Conservation (phyloP, 2,888 invertebrate species). For the Linhomoeus sp. region DNA sequence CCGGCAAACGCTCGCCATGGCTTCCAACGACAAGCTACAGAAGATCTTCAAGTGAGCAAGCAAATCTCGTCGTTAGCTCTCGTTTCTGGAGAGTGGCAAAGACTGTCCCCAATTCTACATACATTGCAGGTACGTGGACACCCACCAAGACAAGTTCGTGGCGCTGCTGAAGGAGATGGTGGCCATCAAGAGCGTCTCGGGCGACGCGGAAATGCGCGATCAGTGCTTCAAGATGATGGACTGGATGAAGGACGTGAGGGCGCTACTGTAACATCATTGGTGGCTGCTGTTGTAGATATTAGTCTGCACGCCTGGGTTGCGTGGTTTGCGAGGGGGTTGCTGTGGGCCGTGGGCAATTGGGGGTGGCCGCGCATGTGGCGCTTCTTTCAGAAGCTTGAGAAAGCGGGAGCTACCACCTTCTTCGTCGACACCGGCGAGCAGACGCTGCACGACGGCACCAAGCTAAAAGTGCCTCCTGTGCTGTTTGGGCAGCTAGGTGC, state of each 20-base stretch:
- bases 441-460: slow-evolving; percentile 46
- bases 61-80: too few species aligned
- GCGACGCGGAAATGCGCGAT: slow-evolving; percentile 47
- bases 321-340: not conserved
- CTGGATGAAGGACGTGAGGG: not conserved
- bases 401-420: slow-evolving; percentile 45
- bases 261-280: not conserved
- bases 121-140: slow-evolving; percentile 50
- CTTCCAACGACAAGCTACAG: too few species aligned
- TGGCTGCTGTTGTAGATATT: not conserved
- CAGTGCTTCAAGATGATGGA: not conserved
- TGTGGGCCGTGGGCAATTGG: not conserved
- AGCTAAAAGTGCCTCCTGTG: slow-evolving; percentile 62
- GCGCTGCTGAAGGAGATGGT: slow-evolving; percentile 60
- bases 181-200: slow-evolving; percentile 82
- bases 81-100: too few species aligned
- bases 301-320: not conserved
- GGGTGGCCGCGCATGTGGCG: not conserved
- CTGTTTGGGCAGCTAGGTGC: slow-evolving; percentile 53
- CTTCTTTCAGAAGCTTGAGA: slow-evolving; percentile 20
- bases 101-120: too few species aligned
- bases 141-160: slow-evolving; percentile 53
- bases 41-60: too few species aligned
- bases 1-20: too few species aligned
- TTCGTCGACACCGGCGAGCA: slow-evolving; percentile 51